A percentile compares a stretch with the other conserved stretches of the same genome.
phyloP scores from a whole-genome alignment of 2,113 vertebrate species.

The Potamarius usumacintae region DNA sequence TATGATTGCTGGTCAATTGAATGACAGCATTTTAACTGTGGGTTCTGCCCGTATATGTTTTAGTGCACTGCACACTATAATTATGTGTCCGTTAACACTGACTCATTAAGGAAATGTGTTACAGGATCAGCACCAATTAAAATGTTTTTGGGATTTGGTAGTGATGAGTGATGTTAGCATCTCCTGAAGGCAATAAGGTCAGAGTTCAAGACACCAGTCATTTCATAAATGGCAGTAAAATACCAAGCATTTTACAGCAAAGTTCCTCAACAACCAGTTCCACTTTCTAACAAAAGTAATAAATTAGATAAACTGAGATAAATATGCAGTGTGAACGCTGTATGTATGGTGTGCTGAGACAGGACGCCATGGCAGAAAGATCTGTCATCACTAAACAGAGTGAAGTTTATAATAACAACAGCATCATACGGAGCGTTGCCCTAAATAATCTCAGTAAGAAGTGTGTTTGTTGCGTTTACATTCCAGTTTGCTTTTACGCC shows the following conservation, averaged over 20 bases:
- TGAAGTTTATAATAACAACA: not conserved
- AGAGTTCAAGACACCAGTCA: not conserved
- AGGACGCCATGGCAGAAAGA: not conserved
- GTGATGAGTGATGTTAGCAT: conserved; percentile 34
- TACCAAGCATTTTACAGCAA: not conserved
- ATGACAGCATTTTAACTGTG: not conserved
- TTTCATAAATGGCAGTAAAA: not conserved
- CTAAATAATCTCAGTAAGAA: not conserved
- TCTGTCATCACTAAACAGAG: not conserved
- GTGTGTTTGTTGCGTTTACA: not conserved
- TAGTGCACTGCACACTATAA: not conserved
- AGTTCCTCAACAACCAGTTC: not conserved
- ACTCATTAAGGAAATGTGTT: conserved; percentile 27
- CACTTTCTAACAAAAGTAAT: too few relatives aligned
- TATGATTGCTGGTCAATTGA: not conserved
- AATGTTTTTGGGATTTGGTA: conserved; percentile 10
- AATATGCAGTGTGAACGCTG: not conserved
- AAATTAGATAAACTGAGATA: too few relatives aligned
- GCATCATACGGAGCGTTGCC: not conserved
- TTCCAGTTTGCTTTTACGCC: not conserved
- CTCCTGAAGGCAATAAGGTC: conserved; percentile 8
- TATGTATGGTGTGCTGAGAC: not conserved
- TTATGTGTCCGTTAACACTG: conserved; percentile 34
- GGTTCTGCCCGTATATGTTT: not conserved
- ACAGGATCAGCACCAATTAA: not conserved